These are phyloP conservation scores for Semicossyphus pulcher DNA, from an alignment of 2,113 vertebrate species.

Conservation along the genomic window DNA sequence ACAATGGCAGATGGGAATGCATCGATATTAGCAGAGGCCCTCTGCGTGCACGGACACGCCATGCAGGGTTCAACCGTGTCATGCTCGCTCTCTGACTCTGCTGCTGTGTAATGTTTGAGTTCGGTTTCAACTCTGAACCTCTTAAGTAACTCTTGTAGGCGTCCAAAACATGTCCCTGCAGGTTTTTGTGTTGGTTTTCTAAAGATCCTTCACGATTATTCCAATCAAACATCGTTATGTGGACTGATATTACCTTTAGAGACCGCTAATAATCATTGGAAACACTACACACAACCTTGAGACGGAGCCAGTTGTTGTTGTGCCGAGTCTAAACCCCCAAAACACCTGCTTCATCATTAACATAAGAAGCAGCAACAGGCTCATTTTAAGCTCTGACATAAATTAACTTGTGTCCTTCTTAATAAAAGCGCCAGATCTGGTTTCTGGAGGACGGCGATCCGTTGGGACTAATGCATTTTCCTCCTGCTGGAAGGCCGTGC, in stretches of 20 bases:
- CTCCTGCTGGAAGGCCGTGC: slow-evolving; percentile 72
- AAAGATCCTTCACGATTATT: slow-evolving; percentile 20
- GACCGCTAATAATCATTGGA: slow-evolving; percentile 17
- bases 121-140: slow-evolving; percentile 13
- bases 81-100: slow-evolving; percentile 48
- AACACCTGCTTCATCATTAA: slow-evolving; percentile 79
- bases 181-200: slow-evolving; percentile 27
- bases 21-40: slow-evolving; percentile 59
- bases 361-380: slow-evolving; percentile 70
- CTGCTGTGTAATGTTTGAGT: slow-evolving; percentile 40
- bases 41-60: slow-evolving; percentile 66
- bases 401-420: slow-evolving; percentile 80
- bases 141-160: slow-evolving; percentile 30
- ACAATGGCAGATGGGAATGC: slow-evolving; percentile 71
- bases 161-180: slow-evolving; percentile 48
- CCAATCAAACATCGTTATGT: slow-evolving; percentile 37
- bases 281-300: slow-evolving; percentile 25
- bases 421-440: slow-evolving; percentile 78
- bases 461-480: slow-evolving; percentile 81
- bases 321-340: slow-evolving; percentile 28
- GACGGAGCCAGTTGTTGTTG: slow-evolving; percentile 37
- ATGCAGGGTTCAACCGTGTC: slow-evolving; percentile 67
- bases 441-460: slow-evolving; percentile 67
- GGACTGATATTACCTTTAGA: slow-evolving; percentile 35
- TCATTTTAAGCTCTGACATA: slow-evolving; percentile 79